These are phyloP conservation scores for Alloscopus bannaensis DNA, from an alignment of 2,888 invertebrate species.

Conservation along the genomic window DNA sequence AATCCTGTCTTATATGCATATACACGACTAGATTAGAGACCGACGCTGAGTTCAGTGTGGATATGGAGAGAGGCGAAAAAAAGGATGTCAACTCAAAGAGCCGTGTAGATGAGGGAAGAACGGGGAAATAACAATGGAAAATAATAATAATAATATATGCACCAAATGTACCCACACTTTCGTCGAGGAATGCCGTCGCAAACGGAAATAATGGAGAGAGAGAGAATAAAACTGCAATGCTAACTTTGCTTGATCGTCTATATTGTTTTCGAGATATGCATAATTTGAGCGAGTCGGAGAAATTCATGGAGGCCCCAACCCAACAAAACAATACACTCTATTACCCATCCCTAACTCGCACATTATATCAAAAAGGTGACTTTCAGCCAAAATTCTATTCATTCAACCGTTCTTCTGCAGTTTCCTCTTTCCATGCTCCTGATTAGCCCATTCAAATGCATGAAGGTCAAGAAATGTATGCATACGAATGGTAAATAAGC, in stretches of 20 bases:
- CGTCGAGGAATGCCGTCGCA: constrained; percentile 1
- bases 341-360: background rate
- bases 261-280: constrained; percentile 2
- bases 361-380: background rate
- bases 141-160: constrained; percentile 61
- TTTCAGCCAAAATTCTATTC: too few species aligned
- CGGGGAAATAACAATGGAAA: constrained; percentile 48
- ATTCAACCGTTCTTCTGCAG: too few species aligned
- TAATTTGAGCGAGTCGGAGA: background rate
- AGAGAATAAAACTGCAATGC: background rate
- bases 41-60: too few species aligned
- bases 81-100: too few species aligned
- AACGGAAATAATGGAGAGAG: background rate
- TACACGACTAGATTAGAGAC: too few species aligned
- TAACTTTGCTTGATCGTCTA: background rate
- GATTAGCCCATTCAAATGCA: constrained; percentile 58
- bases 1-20: constrained; percentile 50
- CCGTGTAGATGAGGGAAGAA: constrained; percentile 32
- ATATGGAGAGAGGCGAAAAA: too few species aligned
- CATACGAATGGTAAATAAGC: constrained; percentile 21
- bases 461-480: constrained; percentile 56
- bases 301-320: too few species aligned
- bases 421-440: constrained; percentile 10
- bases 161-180: constrained; percentile 33
- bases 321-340: too few species aligned